Evolutionary conservation across 2,888 invertebrate species (phyloP), one percentile per base, ranked within the genome.

Genomic region (Trimorus sp.): DNA sequence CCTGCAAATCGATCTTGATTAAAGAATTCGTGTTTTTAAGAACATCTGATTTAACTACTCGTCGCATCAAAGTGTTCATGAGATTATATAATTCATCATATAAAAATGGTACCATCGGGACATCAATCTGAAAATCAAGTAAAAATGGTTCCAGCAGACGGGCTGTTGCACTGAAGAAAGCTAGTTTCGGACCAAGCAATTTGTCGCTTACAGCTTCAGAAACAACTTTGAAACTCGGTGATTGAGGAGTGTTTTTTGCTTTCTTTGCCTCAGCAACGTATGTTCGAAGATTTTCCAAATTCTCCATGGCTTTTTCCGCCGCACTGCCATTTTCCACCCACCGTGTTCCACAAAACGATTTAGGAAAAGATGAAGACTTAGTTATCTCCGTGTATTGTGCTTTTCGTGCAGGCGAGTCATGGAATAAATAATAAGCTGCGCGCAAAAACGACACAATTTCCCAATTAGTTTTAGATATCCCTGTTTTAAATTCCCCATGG

Each of bases 401-500:
- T 69, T 85, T 71, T 62, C 87, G 83, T 40, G 86, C 83, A 49
- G 89, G 86, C 8, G 84, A 79, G 69, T 89, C 85, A 65, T 89
- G 86, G 60, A 89, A 89, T 7, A 89, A 66, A 56, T 85, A 84
- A 54, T 87, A 87, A n/a, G 84, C n/a, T 49, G 84, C 79, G 16
- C 73, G 63, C 26, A 89, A 82, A 65, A 88, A 84, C 58, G 63
- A 54, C 7, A 76, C 69, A 36, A 89, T 45, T 7, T 83, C 54
- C 86, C 88, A 88, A 1, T 74, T 59, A 11, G 84, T 82, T 62
- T 68, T 77, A 15, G 77, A 79, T n/a, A 86, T 79, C 2, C 86
- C 88, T 9, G 86, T 84, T 79, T 88, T 87, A 36, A 89, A 87
- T 14, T 86, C 85, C n/a, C 87, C 85, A 83, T 89, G 86, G 15